Percentiles rank a stretch among this genome's conserved stretches.
Conservation (phyloP, 2,888 invertebrate genomes). For the Octonoba sinensis region DNA sequence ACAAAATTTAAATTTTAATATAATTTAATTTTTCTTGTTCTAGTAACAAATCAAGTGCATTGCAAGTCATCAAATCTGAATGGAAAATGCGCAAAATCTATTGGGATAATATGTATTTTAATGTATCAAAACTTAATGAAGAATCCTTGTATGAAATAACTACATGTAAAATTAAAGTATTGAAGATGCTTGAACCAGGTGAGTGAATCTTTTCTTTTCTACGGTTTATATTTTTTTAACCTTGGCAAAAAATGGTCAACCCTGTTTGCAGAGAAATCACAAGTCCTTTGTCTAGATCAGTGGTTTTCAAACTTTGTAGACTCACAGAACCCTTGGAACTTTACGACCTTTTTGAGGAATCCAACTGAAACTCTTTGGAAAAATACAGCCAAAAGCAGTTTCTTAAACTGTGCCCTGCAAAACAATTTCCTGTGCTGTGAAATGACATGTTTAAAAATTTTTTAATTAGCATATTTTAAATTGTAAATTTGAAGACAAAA, state of each 20-base stretch:
- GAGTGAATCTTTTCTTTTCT: conserved; percentile 16
- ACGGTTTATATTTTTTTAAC: conserved; percentile 30
- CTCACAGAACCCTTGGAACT: no score
- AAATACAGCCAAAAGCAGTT: no score
- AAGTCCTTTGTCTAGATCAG: no score
- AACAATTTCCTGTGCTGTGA: no score
- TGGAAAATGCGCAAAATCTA: conserved; percentile 28
- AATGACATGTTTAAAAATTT: no score
- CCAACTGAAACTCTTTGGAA: no score
- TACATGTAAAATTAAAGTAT: conserved; percentile 10
- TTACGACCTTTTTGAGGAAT: no score
- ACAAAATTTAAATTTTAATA: background rate
- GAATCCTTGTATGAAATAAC: background rate
- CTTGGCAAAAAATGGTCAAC: background rate
- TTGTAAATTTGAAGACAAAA: no score
- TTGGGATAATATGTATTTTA: conserved; percentile 37
- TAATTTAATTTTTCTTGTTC: background rate
- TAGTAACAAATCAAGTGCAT: conserved; percentile 2
- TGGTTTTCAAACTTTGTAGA: no score
- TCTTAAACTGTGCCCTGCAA: no score
- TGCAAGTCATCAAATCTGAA: background rate
- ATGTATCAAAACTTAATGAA: conserved; percentile 11
- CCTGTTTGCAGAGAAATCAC: no score
- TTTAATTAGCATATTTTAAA: no score
- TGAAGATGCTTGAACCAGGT: conserved; percentile 22